Percentiles rank a stretch among this genome's conserved stretches.
phyloP scores from a whole-genome alignment of 2,888 invertebrate genomes.

The Mycalesis mineus region DNA sequence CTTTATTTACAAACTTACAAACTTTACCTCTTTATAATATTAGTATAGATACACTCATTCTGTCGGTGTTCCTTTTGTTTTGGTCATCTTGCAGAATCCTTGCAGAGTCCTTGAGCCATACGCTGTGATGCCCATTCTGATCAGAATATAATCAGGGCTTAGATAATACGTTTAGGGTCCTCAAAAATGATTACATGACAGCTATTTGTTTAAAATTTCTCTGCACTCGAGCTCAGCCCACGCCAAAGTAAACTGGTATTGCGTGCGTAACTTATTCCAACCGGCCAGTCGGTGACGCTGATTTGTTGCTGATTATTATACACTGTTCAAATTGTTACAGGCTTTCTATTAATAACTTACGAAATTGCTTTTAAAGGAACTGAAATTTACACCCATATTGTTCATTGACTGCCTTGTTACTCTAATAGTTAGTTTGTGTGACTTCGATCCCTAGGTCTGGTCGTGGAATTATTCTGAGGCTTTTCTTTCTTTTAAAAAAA shows the following conservation, averaged over 20 bases:
- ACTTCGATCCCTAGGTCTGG: too few species aligned
- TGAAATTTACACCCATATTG: neutral
- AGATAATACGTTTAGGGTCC: conserved; percentile 7
- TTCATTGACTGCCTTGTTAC: too few species aligned
- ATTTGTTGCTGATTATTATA: conserved; percentile 29
- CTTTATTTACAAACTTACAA: too few species aligned
- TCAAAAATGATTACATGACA: conserved; percentile 12
- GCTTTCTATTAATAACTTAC: conserved; percentile 17
- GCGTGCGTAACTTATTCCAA: conserved; percentile 31
- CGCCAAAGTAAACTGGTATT: conserved; percentile 37
- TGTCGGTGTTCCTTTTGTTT: too few species aligned
- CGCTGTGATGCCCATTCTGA: too few species aligned
- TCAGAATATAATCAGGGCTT: neutral
- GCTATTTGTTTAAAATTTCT: conserved; percentile 63
- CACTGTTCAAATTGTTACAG: conserved; percentile 23
- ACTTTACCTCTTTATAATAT: too few species aligned
- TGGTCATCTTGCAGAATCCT: too few species aligned
- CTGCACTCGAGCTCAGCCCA: conserved; percentile 54
- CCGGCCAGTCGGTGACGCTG: conserved; percentile 18
- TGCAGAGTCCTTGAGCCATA: too few species aligned
- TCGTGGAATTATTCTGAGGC: too few species aligned
- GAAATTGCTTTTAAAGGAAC: neutral
- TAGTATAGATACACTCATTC: too few species aligned
- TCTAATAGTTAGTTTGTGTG: too few species aligned
- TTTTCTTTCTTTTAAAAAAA: too few species aligned